These are phyloP conservation scores for Scaptodrosophila latifasciaeformis DNA, from an alignment of 2,888 invertebrate species.

Conservation along the genomic window DNA sequence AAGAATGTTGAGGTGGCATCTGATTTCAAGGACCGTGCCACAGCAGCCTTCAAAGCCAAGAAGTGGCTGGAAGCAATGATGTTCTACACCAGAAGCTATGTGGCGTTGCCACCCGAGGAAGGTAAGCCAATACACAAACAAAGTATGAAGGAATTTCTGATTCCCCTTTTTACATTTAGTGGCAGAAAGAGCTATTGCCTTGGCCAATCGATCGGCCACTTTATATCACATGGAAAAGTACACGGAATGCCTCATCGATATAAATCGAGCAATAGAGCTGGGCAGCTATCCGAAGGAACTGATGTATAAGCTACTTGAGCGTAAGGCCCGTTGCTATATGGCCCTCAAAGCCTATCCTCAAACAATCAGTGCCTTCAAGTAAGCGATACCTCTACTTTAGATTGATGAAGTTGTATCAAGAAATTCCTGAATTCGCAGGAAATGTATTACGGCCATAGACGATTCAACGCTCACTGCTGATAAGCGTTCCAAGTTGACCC, in stretches of 20 bases:
- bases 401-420: background rate
- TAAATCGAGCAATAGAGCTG: slow-evolving; percentile 79
- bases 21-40: slow-evolving; percentile 83
- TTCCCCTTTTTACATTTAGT: slow-evolving; percentile 70
- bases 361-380: slow-evolving; percentile 80
- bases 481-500: slow-evolving; percentile 79
- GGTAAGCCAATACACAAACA: slow-evolving; percentile 75
- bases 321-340: slow-evolving; percentile 83
- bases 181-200: slow-evolving; percentile 80
- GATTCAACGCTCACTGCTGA: slow-evolving; percentile 80
- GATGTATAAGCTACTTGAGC: slow-evolving; percentile 84
- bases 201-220: slow-evolving; percentile 88
- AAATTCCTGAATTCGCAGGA: slow-evolving; percentile 70
- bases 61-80: slow-evolving; percentile 82
- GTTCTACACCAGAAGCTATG: slow-evolving; percentile 82
- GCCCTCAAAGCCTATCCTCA: slow-evolving; percentile 81
- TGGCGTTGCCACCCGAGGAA: slow-evolving; percentile 81
- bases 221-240: slow-evolving; percentile 83
- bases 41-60: slow-evolving; percentile 82
- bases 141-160: background rate
- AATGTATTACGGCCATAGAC: slow-evolving; percentile 82
- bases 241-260: slow-evolving; percentile 82
- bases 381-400: slow-evolving; percentile 20
- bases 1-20: slow-evolving; percentile 79
- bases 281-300: slow-evolving; percentile 82